phyloP scores from a whole-genome alignment of 2,888 invertebrate genomes.

The Spodoptera exigua region DNA sequence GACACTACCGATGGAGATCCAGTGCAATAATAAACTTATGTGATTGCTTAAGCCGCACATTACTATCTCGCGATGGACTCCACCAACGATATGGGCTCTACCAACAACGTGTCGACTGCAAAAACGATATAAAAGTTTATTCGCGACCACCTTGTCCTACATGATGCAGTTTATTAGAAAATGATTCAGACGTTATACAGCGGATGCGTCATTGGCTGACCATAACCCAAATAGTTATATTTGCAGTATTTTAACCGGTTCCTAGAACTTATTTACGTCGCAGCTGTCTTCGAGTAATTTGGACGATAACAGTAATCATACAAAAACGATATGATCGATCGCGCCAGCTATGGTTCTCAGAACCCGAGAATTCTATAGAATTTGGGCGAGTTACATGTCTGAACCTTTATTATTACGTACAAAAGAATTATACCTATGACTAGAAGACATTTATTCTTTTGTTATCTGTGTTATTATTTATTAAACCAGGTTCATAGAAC shows the following conservation, averaged over 20 bases:
- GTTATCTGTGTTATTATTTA: slow-evolving; percentile 18
- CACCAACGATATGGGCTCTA: slow-evolving; percentile 28
- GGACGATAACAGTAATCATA: slow-evolving; percentile 40
- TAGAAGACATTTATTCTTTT: slow-evolving; percentile 20
- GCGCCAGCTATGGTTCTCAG: slow-evolving; percentile 34
- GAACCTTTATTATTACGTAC: slow-evolving; percentile 14
- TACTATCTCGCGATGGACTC: slow-evolving; percentile 8
- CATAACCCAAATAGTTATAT: slow-evolving; percentile 56
- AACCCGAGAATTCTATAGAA: slow-evolving; percentile 21
- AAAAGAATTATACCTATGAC: slow-evolving; percentile 7
- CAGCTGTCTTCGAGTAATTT: slow-evolving; percentile 46
- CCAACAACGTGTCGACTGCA: slow-evolving; percentile 36
- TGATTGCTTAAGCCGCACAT: slow-evolving; percentile 22
- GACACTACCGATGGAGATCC: slow-evolving; percentile 16
- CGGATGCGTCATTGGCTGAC: slow-evolving; percentile 57
- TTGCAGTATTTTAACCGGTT: slow-evolving; percentile 54
- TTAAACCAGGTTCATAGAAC: neutral
- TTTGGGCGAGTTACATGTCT: slow-evolving; percentile 13
- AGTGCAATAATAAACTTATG: slow-evolving; percentile 23
- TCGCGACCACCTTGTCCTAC: slow-evolving; percentile 55
- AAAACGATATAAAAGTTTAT: slow-evolving; percentile 42
- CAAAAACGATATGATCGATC: slow-evolving; percentile 39
- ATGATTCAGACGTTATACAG: slow-evolving; percentile 54
- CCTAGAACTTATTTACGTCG: slow-evolving; percentile 47
- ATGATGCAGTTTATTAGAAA: slow-evolving; percentile 65